Evolutionary conservation across 2,113 vertebrate species (phyloP).

Genomic region (Takifugu flavidus): DNA sequence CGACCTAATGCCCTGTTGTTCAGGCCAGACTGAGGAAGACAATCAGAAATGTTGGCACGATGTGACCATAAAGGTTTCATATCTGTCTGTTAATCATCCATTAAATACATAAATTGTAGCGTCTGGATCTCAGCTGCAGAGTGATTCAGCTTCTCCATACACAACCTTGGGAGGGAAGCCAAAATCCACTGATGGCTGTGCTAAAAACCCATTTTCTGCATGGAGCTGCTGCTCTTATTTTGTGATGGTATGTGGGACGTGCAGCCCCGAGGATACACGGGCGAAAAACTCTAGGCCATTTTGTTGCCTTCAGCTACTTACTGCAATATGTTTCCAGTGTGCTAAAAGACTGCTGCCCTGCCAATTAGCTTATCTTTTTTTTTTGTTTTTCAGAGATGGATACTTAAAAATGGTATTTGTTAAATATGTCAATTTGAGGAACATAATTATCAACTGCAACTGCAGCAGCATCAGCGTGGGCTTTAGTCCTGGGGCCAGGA

Average conservation of each 20-base stretch:
- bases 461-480: constrained; percentile 20
- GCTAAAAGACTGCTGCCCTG: not conserved
- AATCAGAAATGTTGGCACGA: no score
- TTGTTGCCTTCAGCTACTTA: constrained; percentile 6
- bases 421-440: no score
- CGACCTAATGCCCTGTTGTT: no score
- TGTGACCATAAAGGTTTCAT: no score
- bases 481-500: constrained; percentile 14
- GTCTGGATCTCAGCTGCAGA: not conserved
- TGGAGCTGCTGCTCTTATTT: not conserved
- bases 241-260: constrained; percentile 27
- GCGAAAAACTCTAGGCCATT: not conserved
- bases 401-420: no score
- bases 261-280: constrained; percentile 8
- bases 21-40: no score
- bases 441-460: not conserved
- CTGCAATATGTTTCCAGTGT: constrained; percentile 33
- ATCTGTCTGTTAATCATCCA: no score
- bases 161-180: not conserved
- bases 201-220: constrained; percentile 58
- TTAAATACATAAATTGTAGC: not conserved
- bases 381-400: no score
- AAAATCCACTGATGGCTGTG: constrained; percentile 18
- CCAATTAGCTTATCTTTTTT: not conserved
- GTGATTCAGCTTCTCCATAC: not conserved